phyloP scores from a whole-genome alignment of 2,888 invertebrate genomes.

The Rotaria magnacalcarata region DNA sequence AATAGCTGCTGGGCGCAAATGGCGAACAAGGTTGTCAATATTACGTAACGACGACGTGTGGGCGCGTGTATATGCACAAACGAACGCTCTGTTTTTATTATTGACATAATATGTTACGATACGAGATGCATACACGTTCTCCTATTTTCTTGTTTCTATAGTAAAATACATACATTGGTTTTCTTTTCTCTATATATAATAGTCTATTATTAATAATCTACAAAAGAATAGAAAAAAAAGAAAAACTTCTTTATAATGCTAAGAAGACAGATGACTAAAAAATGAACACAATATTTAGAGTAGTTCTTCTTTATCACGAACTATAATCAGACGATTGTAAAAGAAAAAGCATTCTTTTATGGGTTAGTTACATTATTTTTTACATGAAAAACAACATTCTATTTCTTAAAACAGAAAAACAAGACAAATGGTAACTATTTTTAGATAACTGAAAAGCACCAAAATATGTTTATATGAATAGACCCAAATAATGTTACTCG shows the following conservation, averaged over 20 bases:
- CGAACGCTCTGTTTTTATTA: slow-evolving; percentile 20
- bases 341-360: background rate
- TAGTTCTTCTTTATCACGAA: background rate
- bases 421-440: background rate
- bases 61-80: background rate
- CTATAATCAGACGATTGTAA: background rate
- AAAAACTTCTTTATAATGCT: background rate
- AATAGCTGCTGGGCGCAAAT: slow-evolving; percentile 22
- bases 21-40: slow-evolving; percentile 36
- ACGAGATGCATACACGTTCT: background rate
- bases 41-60: slow-evolving; percentile 17
- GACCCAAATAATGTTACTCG: background rate
- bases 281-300: no score
- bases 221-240: background rate
- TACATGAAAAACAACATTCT: background rate
- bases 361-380: background rate
- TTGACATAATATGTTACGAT: slow-evolving; percentile 22
- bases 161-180: slow-evolving; percentile 6
- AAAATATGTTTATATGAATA: background rate
- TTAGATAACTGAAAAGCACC: background rate
- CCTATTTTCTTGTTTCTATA: slow-evolving; percentile 28
- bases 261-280: no score
- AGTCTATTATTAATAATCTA: background rate
- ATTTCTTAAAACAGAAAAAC: background rate
- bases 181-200: background rate